Evolutionary conservation across 2,113 vertebrate species (phyloP), one percentile per base, ranked within the genome.

Genomic region (Struthidea cinerea): DNA sequence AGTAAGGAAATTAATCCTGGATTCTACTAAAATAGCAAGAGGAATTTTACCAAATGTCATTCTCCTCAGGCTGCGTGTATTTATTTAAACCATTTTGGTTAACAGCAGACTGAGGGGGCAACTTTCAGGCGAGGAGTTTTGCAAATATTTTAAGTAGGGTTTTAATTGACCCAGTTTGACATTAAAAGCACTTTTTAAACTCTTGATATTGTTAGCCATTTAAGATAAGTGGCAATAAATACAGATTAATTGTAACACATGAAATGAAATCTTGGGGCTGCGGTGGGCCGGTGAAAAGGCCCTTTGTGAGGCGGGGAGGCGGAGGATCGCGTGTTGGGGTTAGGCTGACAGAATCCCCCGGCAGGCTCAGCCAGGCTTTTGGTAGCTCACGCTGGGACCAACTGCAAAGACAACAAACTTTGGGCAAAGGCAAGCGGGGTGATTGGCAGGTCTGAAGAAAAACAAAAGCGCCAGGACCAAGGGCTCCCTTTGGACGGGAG

Each of bases 161-260:
- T 97, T 97, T 97, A 97, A 97, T 94, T 97, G 96, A 97, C 96
- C 96, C 97, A 97, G 97, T 97, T 96, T 97, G 97, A 97, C 97
- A 97, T 93, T 96, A 96, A 97, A 97, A 97, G 96, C 96, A 89
- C 96, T 96, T 95, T 95, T 96, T 91, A 97, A 96, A 96, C 94
- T 86, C 96, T 89, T 97, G 97, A 97, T 98, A 97, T 97, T 97
- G 96, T 96, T 97, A 95, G 95, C 96, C 93, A 97, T 97, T 97
- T 97, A 96, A 96, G 95, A 97, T 97, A 98, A 97, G 97, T 98
- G 97, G 97, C 96, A 97, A 97, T 97, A 98, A 97, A 97, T 97
- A 97, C 96, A 97, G 96, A 97, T 97, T 97, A 97, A 97, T 97
- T 97, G 96, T 95, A 96, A 96, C 86, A 79, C 71, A 70, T 88